Evolutionary conservation across 2,797 vertebrate species (phyloP).

Genomic region (Sebastolobus alascanus): DNA sequence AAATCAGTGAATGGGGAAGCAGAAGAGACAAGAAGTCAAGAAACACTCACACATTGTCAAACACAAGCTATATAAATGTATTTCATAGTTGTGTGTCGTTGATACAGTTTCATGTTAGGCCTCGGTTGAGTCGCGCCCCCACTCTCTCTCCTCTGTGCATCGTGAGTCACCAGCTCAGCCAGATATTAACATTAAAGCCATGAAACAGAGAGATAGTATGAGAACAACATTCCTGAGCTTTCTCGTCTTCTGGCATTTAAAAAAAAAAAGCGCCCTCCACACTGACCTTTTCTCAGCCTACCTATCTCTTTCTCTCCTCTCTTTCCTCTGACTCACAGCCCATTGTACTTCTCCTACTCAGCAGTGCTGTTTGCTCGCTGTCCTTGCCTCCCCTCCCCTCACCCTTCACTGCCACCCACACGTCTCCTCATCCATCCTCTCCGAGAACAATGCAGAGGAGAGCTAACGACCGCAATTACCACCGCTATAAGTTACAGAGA

Average conservation of each 20-base stretch:
- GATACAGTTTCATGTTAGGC: slow-evolving; percentile 9
- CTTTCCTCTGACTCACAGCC: slow-evolving; percentile 70
- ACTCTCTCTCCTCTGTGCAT: slow-evolving; percentile 23
- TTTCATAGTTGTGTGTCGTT: neutral
- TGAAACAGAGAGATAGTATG: slow-evolving; percentile 17
- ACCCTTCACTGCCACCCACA: slow-evolving; percentile 74
- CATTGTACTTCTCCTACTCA: slow-evolving; percentile 71
- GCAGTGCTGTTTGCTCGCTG: slow-evolving; percentile 55
- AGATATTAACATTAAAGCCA: slow-evolving; percentile 53
- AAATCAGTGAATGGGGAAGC: neutral
- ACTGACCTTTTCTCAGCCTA: slow-evolving; percentile 70
- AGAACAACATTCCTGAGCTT: slow-evolving; percentile 32
- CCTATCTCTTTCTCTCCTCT: slow-evolving; percentile 51
- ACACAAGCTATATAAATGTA: neutral
- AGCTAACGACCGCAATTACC: slow-evolving; percentile 64
- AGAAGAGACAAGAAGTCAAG: neutral
- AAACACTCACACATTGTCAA: slow-evolving; percentile 9
- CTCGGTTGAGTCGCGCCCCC: neutral
- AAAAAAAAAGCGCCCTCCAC: slow-evolving; percentile 44
- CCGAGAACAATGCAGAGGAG: slow-evolving; percentile 64
- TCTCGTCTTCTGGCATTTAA: slow-evolving; percentile 61
- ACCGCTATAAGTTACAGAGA: slow-evolving; percentile 37
- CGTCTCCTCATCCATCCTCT: slow-evolving; percentile 74
- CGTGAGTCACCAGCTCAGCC: slow-evolving; percentile 48
- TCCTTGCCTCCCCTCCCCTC: slow-evolving; percentile 62